Percentiles rank a stretch among this genome's conserved stretches.
Evolutionary conservation across 2,797 vertebrate genomes (phyloP).

Genomic region (Neopelma chrysocephalum): DNA sequence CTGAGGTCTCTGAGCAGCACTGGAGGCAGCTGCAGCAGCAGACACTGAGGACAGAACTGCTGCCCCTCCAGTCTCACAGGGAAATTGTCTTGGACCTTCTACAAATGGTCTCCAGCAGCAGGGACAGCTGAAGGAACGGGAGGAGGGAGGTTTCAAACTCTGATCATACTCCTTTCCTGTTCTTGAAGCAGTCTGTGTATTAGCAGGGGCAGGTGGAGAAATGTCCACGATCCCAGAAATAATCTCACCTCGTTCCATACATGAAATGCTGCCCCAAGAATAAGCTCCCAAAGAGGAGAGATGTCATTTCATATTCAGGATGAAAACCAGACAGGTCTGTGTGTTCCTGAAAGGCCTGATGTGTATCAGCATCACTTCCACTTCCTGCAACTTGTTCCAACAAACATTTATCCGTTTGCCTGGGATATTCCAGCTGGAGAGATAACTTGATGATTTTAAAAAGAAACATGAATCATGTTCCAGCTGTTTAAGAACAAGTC

Average conservation of each 20-base stretch:
- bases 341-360: background rate
- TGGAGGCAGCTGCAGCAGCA: background rate
- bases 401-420: background rate
- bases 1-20: background rate
- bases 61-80: too few relatives aligned
- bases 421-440: background rate
- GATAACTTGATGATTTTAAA: background rate
- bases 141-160: background rate
- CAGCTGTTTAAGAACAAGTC: background rate
- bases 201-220: background rate
- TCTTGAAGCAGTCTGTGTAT: background rate
- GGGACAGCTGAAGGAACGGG: background rate
- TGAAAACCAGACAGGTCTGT: background rate
- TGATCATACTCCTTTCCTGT: background rate
- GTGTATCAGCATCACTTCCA: rapidly evolving
- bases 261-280: background rate
- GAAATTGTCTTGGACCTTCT: background rate
- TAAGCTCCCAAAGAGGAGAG: background rate
- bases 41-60: rapidly evolving
- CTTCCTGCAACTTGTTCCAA: background rate
- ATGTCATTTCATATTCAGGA: rapidly evolving
- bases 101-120: background rate
- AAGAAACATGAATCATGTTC: background rate
- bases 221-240: background rate
- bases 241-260: background rate